Evolutionary conservation across 2,797 vertebrate species (phyloP), one percentile per base, ranked within the genome.

Genomic region (Notolabrus celidotus): DNA sequence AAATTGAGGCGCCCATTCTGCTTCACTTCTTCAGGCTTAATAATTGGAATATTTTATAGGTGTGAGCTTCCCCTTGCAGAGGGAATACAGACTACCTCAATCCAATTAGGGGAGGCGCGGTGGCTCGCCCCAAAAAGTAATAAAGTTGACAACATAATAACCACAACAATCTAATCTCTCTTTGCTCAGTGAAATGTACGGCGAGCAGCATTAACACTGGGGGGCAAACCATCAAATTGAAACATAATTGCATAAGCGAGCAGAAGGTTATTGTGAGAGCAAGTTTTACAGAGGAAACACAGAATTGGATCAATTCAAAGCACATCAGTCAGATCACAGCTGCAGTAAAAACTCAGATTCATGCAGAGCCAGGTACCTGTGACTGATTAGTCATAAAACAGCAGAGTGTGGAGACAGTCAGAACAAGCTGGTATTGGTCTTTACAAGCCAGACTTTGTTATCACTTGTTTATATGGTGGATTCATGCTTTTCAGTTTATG

Each of bases 81-180:
- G 77, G 79, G 76, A 84, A 87, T 57, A 71, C 74, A 75, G 59
- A 74, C 67, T 15, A 79, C 56, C 74, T 49, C 68, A 66, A 88
- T 91, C 85, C 83, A 86, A 87, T 88, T 86, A 89, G 82, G 57
- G n/a, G 46, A 31, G 73, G 73, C 45, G 61, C 17, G 20, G 51
- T 43, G 79, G 69, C 60, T 60, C 66, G 4, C 46, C 58, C 59
- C 47, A 77, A 79, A 88, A 89, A 86, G 63, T 87, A 88, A 89
- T 88, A 86, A 89, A 85, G 86, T 78, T 77, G 79, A 86, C 74
- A 82, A 79, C 79, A 70, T 80, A 85, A 91, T 83, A 88, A 88
- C 68, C 70, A 76, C 81, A 79, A 84, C 76, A 87, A 83, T 90
- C 80, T 76, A 78, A 90, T 89, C 77, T 80, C 64, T 52, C 25